These are phyloP conservation scores for Hyla sarda DNA, from an alignment of 2,113 vertebrate genomes.

Conservation along the genomic window DNA sequence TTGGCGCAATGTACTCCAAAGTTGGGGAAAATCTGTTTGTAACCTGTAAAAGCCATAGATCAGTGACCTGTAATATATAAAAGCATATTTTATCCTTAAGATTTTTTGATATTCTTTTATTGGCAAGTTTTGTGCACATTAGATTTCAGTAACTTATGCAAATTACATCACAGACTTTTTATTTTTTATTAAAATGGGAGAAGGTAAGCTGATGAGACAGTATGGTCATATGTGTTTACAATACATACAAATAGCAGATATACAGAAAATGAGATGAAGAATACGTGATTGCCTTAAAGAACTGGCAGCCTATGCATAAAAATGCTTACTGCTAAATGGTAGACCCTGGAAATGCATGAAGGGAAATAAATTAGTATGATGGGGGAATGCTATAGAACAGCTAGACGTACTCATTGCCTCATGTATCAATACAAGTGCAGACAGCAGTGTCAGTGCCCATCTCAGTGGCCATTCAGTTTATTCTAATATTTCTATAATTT, in stretches of 20 bases:
- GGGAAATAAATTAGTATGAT: background rate
- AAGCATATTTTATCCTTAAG: no score
- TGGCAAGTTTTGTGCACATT: background rate
- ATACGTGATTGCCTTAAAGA: background rate
- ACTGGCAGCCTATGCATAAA: constrained; percentile 17
- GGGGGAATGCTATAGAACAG: background rate
- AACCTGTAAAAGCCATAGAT: background rate
- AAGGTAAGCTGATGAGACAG: background rate
- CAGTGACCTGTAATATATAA: background rate
- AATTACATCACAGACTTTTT: constrained; percentile 20
- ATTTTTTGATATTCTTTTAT: background rate
- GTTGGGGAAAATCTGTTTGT: no score
- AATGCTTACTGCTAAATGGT: background rate
- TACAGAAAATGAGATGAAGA: constrained; percentile 35
- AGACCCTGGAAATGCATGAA: background rate
- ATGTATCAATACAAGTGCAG: background rate
- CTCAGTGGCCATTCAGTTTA: background rate
- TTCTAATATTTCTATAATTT: no score
- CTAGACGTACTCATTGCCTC: background rate
- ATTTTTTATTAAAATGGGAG: background rate
- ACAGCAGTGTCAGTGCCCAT: background rate
- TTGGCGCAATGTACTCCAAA: no score
- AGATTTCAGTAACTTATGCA: constrained; percentile 13
- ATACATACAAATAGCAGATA: constrained; percentile 18
- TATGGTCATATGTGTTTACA: constrained; percentile 6